Conservation (phyloP, 2,797 vertebrate species). For the Eremophila alpestris region DNA sequence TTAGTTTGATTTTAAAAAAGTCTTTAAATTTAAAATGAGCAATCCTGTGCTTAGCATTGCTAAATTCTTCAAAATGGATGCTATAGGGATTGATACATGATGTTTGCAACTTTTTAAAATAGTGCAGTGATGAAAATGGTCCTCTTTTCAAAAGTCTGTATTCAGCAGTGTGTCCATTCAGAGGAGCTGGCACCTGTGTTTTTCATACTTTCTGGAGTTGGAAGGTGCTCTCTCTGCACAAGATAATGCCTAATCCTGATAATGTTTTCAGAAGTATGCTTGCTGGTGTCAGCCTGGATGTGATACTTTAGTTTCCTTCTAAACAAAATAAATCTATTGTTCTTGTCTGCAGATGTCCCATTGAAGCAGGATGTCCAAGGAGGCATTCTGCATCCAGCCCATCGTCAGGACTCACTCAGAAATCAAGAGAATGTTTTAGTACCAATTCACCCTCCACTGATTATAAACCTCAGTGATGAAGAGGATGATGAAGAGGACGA, state of each 20-base stretch:
- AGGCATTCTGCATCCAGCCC: constrained; percentile 11
- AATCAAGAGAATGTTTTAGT: constrained; percentile 49
- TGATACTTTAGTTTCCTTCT: background rate
- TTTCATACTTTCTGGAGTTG: background rate
- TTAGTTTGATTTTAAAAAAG: background rate
- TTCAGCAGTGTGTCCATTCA: background rate
- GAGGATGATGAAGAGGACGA: constrained; percentile 69
- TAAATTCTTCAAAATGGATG: background rate
- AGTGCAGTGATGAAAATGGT: background rate
- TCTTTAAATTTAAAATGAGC: background rate
- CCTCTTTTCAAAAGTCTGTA: background rate
- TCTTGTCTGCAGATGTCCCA: constrained; percentile 33
- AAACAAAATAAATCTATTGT: background rate
- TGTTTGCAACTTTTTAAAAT: background rate
- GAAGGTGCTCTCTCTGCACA: background rate
- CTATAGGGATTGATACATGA: background rate
- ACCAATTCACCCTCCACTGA: constrained; percentile 72
- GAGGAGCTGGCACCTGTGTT: background rate
- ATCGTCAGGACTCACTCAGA: constrained; percentile 53
- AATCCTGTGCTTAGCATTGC: background rate
- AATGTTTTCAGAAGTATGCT: background rate
- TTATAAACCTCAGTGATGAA: constrained; percentile 68
- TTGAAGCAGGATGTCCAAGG: constrained; percentile 62
- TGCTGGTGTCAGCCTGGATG: background rate
- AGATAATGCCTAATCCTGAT: background rate